Percentiles rank a stretch among this genome's conserved stretches.
Conservation (phyloP, 2,797 vertebrate genomes). For the Pseudotriccus pelzelni region DNA sequence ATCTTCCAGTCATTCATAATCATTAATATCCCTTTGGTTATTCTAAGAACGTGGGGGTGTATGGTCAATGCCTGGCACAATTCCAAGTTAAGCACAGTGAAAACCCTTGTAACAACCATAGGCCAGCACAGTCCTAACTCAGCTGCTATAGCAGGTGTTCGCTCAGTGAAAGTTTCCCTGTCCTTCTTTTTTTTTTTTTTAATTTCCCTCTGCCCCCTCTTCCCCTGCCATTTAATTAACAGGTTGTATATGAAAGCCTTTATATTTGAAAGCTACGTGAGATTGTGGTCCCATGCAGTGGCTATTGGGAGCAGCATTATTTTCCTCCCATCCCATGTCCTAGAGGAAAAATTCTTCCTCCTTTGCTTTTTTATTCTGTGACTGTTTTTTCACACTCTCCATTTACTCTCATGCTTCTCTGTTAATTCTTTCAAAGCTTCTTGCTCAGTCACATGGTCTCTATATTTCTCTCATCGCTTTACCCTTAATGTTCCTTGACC, state of each 20-base stretch:
- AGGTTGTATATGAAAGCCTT: background rate
- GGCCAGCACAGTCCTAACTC: background rate
- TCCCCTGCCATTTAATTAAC: background rate
- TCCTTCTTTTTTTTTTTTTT: background rate
- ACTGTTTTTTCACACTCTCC: background rate
- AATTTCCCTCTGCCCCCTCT: background rate
- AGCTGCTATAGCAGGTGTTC: background rate
- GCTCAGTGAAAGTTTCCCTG: background rate
- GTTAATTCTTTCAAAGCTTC: background rate
- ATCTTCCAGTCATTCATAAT: background rate
- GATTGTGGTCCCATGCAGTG: background rate
- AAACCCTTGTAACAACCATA: background rate
- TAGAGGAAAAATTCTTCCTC: background rate
- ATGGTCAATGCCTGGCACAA: background rate
- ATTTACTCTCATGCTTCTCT: background rate
- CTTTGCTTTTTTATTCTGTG: background rate
- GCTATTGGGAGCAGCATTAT: background rate
- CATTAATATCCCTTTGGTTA: background rate
- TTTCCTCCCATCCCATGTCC: background rate
- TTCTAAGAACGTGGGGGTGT: background rate
- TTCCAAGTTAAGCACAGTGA: slow-evolving; percentile 20
- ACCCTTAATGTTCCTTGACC: background rate
- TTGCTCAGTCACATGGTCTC: background rate
- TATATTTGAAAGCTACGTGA: background rate
- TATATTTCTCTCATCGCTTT: background rate